A percentile compares a stretch with the other conserved stretches of the same genome.
These are phyloP conservation scores for Idaea straminata DNA, from an alignment of 2,888 invertebrate genomes.

Conservation along the genomic window DNA sequence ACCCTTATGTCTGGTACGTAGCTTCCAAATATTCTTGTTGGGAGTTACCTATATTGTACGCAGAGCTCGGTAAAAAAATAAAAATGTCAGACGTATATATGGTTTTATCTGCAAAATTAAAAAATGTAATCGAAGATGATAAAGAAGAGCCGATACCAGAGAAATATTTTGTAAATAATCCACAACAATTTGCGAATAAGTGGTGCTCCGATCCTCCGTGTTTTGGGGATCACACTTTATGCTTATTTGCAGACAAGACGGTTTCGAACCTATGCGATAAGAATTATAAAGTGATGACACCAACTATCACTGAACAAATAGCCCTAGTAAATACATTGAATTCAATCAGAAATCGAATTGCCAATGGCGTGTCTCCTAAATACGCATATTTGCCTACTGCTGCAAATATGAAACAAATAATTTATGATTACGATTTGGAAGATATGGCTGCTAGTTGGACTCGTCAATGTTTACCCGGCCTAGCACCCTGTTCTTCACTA, in stretches of 20 bases:
- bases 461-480: constrained; percentile 64
- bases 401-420: constrained; percentile 66
- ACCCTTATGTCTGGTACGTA: constrained; percentile 53
- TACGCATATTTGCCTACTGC: constrained; percentile 62
- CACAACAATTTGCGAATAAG: constrained; percentile 42
- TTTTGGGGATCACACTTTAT: constrained; percentile 70
- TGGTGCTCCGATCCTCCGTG: constrained; percentile 67
- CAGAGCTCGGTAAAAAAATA: constrained; percentile 39
- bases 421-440: constrained; percentile 65
- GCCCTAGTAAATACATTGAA: constrained; percentile 62
- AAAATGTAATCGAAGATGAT: constrained; percentile 43
- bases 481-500: constrained; percentile 63
- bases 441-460: constrained; percentile 64
- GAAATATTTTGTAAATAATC: constrained; percentile 9
- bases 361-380: constrained; percentile 43
- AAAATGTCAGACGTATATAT: constrained; percentile 46
- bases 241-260: constrained; percentile 47
- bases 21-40: constrained; percentile 64
- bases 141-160: constrained; percentile 13
- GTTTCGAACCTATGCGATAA: constrained; percentile 52
- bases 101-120: constrained; percentile 42
- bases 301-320: constrained; percentile 47
- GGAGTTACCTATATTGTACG: constrained; percentile 62
- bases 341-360: constrained; percentile 68
- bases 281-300: constrained; percentile 45